These are phyloP conservation scores for Luffia ferchaultella DNA, from an alignment of 2,888 invertebrate genomes.

Conservation along the genomic window DNA sequence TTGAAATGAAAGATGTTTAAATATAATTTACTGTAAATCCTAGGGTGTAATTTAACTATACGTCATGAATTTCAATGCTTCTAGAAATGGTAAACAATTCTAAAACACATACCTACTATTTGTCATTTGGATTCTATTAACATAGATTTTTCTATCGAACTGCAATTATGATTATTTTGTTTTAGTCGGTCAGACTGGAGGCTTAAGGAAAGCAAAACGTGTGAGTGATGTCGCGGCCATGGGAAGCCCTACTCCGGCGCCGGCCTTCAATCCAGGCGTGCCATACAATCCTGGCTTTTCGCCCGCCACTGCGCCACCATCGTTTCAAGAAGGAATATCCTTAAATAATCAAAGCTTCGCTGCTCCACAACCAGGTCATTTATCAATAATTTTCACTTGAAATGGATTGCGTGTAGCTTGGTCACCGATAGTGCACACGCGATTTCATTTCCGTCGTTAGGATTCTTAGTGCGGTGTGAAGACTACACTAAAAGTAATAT, in stretches of 20 bases:
- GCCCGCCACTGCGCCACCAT: slow-evolving; percentile 17
- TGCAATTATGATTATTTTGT: slow-evolving; percentile 16
- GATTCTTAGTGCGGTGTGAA: too few relatives aligned
- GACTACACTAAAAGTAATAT: too few relatives aligned
- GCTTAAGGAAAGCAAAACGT: slow-evolving; percentile 68
- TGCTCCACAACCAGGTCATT: background rate
- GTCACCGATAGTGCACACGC: too few relatives aligned
- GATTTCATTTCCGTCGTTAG: too few relatives aligned
- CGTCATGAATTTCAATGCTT: slow-evolving; percentile 63
- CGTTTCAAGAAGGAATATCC: slow-evolving; percentile 47
- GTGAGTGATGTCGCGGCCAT: slow-evolving; percentile 75
- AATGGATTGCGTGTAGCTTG: too few relatives aligned
- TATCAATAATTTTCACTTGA: too few relatives aligned
- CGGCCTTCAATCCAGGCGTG: slow-evolving; percentile 30
- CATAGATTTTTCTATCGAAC: too few relatives aligned
- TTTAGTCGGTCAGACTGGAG: slow-evolving; percentile 41
- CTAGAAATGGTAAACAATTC: slow-evolving; percentile 46
- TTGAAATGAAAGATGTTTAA: too few relatives aligned
- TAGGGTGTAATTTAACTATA: too few relatives aligned
- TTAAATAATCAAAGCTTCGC: background rate
- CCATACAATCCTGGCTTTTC: slow-evolving; percentile 22
- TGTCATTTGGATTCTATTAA: too few relatives aligned
- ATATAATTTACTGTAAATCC: too few relatives aligned
- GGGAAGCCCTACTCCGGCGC: slow-evolving; percentile 61
- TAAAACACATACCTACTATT: background rate